Conservation (phyloP, 2,113 vertebrate genomes). For the Vulpes lagopus region DNA sequence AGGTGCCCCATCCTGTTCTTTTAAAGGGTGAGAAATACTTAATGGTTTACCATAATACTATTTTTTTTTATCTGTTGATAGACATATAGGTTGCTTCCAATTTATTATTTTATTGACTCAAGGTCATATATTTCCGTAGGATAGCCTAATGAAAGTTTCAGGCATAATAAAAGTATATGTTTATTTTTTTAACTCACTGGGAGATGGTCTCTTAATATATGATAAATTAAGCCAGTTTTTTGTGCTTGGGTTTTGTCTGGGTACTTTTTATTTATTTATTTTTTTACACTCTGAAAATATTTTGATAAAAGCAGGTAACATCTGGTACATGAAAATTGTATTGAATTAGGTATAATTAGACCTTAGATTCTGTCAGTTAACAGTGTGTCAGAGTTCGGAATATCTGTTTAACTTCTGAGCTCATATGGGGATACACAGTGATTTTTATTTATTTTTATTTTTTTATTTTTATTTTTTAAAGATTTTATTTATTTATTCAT, state of each 20-base stretch:
- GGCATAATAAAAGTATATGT: not conserved
- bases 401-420: not conserved
- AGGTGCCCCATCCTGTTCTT: not conserved
- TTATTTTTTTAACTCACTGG: not conserved
- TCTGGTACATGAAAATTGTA: conserved; percentile 9
- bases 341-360: not conserved
- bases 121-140: not conserved
- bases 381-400: not conserved
- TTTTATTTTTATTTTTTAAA: too few relatives aligned
- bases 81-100: not conserved
- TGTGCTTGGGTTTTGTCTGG: not conserved
- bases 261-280: not conserved
- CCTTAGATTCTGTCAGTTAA: not conserved
- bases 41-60: not conserved
- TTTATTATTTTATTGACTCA: not conserved
- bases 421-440: not conserved
- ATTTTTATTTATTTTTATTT: not conserved
- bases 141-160: not conserved
- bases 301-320: not conserved
- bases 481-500: too few relatives aligned
- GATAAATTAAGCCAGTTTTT: not conserved
- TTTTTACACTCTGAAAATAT: not conserved
- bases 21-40: not conserved
- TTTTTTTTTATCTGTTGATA: not conserved
- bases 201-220: not conserved